A percentile compares a stretch with the other conserved stretches of the same genome.
These are phyloP conservation scores for Lissonota sp. DNA, from an alignment of 2,888 invertebrate genomes.

Conservation along the genomic window DNA sequence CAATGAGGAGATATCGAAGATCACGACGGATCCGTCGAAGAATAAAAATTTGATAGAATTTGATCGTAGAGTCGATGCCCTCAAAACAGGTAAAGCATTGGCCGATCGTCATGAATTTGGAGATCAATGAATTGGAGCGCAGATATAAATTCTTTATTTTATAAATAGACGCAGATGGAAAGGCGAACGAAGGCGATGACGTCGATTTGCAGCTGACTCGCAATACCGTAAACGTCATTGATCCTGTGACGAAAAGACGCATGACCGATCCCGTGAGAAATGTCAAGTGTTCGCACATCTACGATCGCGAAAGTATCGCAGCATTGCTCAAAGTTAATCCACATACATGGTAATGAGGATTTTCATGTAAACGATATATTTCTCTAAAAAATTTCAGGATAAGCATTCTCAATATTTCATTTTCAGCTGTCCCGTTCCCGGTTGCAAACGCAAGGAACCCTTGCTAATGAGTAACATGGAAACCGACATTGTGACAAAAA, in stretches of 20 bases:
- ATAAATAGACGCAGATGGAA: conserved; percentile 15
- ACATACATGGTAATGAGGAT: conserved; percentile 72
- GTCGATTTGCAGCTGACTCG: conserved; percentile 73
- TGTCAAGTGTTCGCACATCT: conserved; percentile 77
- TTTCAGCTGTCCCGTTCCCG: conserved; percentile 79
- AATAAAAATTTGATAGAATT: conserved; percentile 43
- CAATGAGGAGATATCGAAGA: conserved; percentile 14
- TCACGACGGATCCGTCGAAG: conserved; percentile 17
- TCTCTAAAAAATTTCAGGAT: not conserved
- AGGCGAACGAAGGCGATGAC: conserved; percentile 64
- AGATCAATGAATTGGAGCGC: not conserved
- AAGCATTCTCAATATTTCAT: conserved; percentile 29
- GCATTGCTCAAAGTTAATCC: conserved; percentile 73
- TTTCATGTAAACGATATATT: conserved; percentile 6
- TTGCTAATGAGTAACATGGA: conserved; percentile 70
- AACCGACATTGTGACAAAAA: conserved; percentile 74
- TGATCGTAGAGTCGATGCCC: conserved; percentile 20
- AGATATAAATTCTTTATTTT: not conserved
- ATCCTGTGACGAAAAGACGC: conserved; percentile 79
- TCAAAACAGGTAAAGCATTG: conserved; percentile 23
- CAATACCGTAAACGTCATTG: conserved; percentile 74
- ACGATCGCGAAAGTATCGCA: conserved; percentile 75
- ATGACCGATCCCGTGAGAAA: conserved; percentile 80
- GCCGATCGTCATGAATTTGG: too few relatives aligned
- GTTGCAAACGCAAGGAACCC: conserved; percentile 75